Evolutionary conservation across 2,888 invertebrate genomes (phyloP).

Genomic region (Hemaris fuciformis): DNA sequence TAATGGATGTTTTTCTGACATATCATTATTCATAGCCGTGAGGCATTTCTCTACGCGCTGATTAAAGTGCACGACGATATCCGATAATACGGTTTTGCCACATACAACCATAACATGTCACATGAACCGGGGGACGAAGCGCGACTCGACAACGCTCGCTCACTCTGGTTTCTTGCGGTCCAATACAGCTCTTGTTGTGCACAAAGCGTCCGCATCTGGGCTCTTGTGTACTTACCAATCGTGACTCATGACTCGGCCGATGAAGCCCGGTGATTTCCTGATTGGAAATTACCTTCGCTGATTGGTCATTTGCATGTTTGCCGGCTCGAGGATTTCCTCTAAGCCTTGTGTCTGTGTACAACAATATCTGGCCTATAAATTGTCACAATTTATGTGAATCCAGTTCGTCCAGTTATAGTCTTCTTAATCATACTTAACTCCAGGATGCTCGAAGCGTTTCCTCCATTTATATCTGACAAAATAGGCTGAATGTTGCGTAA

Average conservation of each 20-base stretch:
- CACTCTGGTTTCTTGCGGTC: conserved; percentile 62
- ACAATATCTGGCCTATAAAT: background rate
- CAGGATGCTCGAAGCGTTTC: background rate
- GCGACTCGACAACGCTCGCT: conserved; percentile 28
- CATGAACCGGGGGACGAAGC: conserved; percentile 50
- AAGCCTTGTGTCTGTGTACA: background rate
- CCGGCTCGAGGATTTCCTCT: background rate
- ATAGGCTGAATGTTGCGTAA: background rate
- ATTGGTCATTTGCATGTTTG: background rate
- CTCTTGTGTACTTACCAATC: background rate
- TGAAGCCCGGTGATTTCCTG: background rate
- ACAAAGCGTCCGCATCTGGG: background rate
- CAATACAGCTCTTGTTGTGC: conserved; percentile 41
- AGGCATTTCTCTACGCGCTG: conserved; percentile 54
- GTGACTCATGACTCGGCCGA: background rate
- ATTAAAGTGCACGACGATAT: conserved; percentile 63
- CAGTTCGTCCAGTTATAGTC: background rate
- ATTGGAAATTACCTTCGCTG: conserved; percentile 4
- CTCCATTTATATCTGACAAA: background rate
- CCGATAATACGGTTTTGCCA: conserved; percentile 60
- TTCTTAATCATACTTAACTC: background rate
- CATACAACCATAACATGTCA: too few species aligned
- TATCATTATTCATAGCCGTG: conserved; percentile 7
- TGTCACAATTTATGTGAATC: background rate
- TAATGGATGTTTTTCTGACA: background rate